phyloP scores from a whole-genome alignment of 2,113 vertebrate genomes.

The Callithrix jacchus region DNA sequence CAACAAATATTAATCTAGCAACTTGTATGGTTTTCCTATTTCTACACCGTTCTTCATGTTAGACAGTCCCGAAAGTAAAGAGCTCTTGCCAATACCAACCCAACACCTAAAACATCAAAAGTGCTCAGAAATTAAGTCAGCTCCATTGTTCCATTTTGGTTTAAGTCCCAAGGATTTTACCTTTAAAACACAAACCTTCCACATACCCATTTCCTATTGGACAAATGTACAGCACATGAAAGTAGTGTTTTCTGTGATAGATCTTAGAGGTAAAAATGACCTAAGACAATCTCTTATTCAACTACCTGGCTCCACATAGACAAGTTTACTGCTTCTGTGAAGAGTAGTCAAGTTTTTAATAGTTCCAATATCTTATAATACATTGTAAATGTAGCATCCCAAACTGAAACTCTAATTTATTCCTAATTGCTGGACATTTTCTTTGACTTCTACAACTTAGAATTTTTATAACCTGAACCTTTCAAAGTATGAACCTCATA shows the following conservation, averaged over 20 bases:
- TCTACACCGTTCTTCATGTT: neutral
- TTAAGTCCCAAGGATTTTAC: neutral
- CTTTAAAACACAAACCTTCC: neutral
- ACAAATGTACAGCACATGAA: neutral
- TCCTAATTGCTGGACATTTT: neutral
- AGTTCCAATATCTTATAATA: neutral
- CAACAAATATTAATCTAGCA: neutral
- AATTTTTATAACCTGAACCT: neutral
- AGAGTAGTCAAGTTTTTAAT: neutral
- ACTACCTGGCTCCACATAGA: neutral
- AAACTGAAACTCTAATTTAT: slow-evolving; percentile 25
- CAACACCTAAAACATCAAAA: neutral
- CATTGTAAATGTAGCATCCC: neutral
- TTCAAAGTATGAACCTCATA: slow-evolving; percentile 27
- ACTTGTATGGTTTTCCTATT: neutral
- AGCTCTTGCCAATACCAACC: neutral
- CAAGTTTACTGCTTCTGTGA: neutral
- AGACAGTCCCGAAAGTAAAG: neutral
- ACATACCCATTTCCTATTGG: neutral
- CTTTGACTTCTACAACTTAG: neutral
- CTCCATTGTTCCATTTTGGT: neutral
- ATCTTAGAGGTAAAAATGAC: neutral
- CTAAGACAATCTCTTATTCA: neutral
- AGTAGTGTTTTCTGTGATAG: neutral
- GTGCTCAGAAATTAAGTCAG: neutral